Evolutionary conservation across 2,888 invertebrate genomes (phyloP).

Genomic region (Orthosia gothica): DNA sequence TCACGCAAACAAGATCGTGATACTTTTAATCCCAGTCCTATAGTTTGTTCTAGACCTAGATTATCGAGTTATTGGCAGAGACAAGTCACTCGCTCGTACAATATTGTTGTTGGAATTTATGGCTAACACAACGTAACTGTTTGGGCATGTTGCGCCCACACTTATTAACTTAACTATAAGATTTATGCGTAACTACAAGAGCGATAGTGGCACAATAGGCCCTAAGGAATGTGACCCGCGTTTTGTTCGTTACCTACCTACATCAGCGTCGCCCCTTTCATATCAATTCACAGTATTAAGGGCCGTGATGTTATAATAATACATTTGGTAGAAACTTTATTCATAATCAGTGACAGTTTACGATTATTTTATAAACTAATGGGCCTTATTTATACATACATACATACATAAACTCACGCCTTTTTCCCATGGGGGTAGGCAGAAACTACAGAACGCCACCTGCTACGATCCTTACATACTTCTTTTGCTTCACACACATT

Average conservation of each 20-base stretch:
- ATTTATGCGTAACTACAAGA: constrained; percentile 86
- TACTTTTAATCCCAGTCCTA: constrained; percentile 32
- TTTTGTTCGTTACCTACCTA: constrained; percentile 74
- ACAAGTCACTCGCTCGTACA: constrained; percentile 41
- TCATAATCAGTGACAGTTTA: background rate
- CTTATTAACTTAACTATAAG: constrained; percentile 87
- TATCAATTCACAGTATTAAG: constrained; percentile 59
- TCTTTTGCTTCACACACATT: too few relatives aligned
- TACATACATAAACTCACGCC: too few relatives aligned
- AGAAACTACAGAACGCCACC: too few relatives aligned
- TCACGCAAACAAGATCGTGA: constrained; percentile 42
- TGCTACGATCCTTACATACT: too few relatives aligned
- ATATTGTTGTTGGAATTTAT: constrained; percentile 75
- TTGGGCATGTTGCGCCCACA: constrained; percentile 87
- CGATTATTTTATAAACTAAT: too few relatives aligned
- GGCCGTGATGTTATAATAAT: constrained; percentile 24
- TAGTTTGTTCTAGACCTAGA: constrained; percentile 42
- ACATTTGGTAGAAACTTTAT: background rate
- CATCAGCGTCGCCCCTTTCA: constrained; percentile 62
- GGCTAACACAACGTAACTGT: constrained; percentile 79
- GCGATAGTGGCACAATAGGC: constrained; percentile 87
- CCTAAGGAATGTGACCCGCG: constrained; percentile 87
- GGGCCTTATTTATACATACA: too few relatives aligned
- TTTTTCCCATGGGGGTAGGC: too few relatives aligned
- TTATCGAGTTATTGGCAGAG: constrained; percentile 39